These are phyloP conservation scores for Drosophila cracens DNA, from an alignment of 2,888 invertebrate species.

Conservation along the genomic window DNA sequence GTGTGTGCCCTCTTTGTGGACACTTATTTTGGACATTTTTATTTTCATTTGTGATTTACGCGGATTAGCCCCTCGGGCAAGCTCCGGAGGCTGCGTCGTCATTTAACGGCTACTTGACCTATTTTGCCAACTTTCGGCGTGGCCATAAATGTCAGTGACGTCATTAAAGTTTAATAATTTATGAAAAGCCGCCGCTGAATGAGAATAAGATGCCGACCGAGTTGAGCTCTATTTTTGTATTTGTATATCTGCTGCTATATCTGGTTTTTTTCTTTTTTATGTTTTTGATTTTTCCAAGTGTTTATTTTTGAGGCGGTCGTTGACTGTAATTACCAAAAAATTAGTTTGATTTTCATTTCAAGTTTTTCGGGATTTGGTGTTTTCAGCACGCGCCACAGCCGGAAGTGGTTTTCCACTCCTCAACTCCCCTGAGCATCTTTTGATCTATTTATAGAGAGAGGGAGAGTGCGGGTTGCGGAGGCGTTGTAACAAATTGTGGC, in stretches of 20 bases:
- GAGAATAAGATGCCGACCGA: background rate
- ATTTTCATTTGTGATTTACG: constrained; percentile 80
- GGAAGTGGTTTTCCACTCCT: constrained; percentile 63
- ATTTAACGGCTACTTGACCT: constrained; percentile 73
- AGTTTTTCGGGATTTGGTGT: constrained; percentile 46
- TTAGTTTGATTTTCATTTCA: constrained; percentile 74
- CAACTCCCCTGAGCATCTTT: constrained; percentile 31
- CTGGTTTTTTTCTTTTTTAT: background rate
- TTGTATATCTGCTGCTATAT: constrained; percentile 19
- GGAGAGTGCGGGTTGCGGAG: constrained; percentile 19
- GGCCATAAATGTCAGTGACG: constrained; percentile 77
- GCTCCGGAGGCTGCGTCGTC: constrained; percentile 59
- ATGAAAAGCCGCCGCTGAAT: constrained; percentile 56
- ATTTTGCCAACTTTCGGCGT: constrained; percentile 75
- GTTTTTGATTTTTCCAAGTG: constrained; percentile 28
- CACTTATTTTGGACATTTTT: constrained; percentile 76
- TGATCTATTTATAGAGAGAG: constrained; percentile 47
- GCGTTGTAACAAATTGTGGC: constrained; percentile 55
- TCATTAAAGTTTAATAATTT: constrained; percentile 77
- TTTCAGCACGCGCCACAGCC: constrained; percentile 72
- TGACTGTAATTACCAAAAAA: constrained; percentile 66
- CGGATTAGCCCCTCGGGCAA: constrained; percentile 59
- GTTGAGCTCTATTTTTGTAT: constrained; percentile 24
- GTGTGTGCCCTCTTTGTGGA: constrained; percentile 70
- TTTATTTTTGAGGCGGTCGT: constrained; percentile 34